Evolutionary conservation across 2,797 vertebrate genomes (phyloP), one percentile per base, ranked within the genome.

Genomic region (Oreonectes daqikongensis): DNA sequence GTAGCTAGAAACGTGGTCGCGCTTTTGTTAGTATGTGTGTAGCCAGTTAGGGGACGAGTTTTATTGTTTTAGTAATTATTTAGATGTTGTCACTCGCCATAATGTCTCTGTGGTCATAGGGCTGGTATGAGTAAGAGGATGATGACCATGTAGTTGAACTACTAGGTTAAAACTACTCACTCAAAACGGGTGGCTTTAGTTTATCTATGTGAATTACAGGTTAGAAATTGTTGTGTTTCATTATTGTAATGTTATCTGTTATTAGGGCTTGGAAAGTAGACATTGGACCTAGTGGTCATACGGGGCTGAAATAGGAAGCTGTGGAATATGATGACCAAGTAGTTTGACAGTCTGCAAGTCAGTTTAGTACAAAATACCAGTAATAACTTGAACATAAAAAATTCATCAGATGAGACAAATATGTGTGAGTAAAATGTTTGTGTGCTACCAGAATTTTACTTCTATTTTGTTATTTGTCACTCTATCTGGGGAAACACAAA

Each of bases 1-100:
- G 57, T 35, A 68, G 79, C 75, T 78, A 82, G 69, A 82, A 80
- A 75, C 78, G 80, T 85, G 80, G 79, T 85, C 59, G 69, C 79
- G 79, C 81, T 84, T 77, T 85, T 85, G 78, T 83, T 83, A 42
- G 22, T 46, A 20, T 53, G 15, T 60, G 24, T 76, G n/a, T 5
- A 26, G 59, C 52, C 64, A 46, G 71, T 57, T 63, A 52, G 48
- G 55, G 10, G 70, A 26, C 12, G 17, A 57, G 55, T 69, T 53
- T 50, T 5, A 24, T 5, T 7, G 20, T 14, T 24, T n/a, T 46
- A 38, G 28, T 32, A 20, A n/a, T 68, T 42, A 35, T 52, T 7
- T 35, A 17, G 35, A 10, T 17, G 32, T 12, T 26, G 30, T n/a
- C 38, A n/a, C 3, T 28, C 12, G 11, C 2, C 26, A 30, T 14